A percentile compares a stretch with the other conserved stretches of the same genome.
Conservation (phyloP, 2,888 invertebrate genomes). For the Ommatoiulus sabulosus region DNA sequence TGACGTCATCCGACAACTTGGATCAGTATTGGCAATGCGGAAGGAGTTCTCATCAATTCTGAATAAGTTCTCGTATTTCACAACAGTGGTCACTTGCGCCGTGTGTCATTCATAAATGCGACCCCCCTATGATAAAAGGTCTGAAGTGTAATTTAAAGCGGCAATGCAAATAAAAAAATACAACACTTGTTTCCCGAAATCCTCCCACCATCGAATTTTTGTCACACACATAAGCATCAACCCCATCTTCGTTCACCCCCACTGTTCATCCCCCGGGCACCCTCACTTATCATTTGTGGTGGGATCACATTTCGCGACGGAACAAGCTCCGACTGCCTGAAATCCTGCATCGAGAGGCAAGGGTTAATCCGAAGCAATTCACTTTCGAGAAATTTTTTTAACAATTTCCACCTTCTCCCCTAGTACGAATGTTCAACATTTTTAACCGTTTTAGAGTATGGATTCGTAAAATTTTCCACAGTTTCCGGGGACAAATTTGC, state of each 20-base stretch:
- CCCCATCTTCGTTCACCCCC: background rate
- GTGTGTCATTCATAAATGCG: no score
- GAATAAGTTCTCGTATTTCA: no score
- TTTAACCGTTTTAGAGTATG: no score
- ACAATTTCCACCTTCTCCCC: no score
- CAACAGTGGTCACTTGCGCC: no score
- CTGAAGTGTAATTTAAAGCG: background rate
- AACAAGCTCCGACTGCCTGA: background rate
- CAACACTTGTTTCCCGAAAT: slow-evolving; percentile 11
- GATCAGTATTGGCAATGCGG: no score
- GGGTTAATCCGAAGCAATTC: slow-evolving; percentile 23
- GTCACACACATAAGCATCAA: background rate
- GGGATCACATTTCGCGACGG: slow-evolving; percentile 25
- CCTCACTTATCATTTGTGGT: background rate
- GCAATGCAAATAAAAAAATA: background rate
- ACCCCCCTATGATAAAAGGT: background rate
- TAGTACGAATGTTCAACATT: no score
- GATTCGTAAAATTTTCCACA: no score
- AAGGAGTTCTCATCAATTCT: no score
- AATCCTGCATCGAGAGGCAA: background rate
- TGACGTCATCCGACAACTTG: no score
- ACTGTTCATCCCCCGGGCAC: slow-evolving; percentile 4
- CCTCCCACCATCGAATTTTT: background rate
- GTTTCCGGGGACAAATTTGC: no score
- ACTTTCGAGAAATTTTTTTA: no score